Evolutionary conservation across 2,888 invertebrate genomes (phyloP), one percentile per base, ranked within the genome.

Genomic region (Drosophila acutilabella): DNA sequence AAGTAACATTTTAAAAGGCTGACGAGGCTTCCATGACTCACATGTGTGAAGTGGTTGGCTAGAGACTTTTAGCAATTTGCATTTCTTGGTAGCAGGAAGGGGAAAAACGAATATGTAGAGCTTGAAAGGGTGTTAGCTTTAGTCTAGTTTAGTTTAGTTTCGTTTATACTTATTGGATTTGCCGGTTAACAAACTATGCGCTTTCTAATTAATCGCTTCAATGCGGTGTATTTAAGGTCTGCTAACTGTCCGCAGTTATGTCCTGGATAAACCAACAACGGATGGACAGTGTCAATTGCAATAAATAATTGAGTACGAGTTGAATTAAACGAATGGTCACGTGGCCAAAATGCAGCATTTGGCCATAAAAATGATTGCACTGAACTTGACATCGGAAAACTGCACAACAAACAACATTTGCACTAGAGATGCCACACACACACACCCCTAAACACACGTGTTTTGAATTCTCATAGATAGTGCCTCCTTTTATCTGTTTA

Each of bases 131-230:
- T n/a, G 36, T 11, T n/a, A 30, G 57, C 64, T 38, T 23, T 66
- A 69, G 62, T 62, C n/a, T 18, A 30, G 11, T 50, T 20, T 65
- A 69, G 62, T 62, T 18, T 18, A 30, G 11, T 50, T 20, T 65
- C 26, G 11, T 50, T 20, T 65, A 30, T 65, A 73, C 87, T 85
- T 87, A 85, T 83, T 86, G 87, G 80, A 83, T 86, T 85, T 83
- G 71, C 83, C 71, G 85, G 85, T 78, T 80, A 77, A 81, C 78
- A 80, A 83, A 80, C 74, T 74, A 78, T 85, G 73, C 69, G 76
- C 72, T 76, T 80, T 68, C 72, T 78, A 78, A 85, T 81, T 78
- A 84, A 79, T 67, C 64, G 58, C 36, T 56, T 40, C 61, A 72
- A 53, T 44, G 53, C 61, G 52, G 44, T 57, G 69, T 61, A 71